A percentile compares a stretch with the other conserved stretches of the same genome.
Evolutionary conservation across 2,888 invertebrate genomes (phyloP).

Genomic region (Nowickia ferox): DNA sequence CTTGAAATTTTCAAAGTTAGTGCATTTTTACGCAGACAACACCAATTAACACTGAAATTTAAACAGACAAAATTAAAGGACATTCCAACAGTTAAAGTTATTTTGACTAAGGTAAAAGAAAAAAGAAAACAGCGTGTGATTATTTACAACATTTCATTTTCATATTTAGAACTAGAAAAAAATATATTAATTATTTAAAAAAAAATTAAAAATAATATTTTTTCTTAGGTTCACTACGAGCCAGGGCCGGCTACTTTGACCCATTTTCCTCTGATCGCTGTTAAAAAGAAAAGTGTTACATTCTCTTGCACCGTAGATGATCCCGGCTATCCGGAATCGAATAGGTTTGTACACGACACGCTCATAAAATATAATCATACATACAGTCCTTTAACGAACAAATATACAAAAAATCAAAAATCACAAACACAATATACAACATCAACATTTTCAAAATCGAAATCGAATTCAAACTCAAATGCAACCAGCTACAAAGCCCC

Average conservation of each 20-base stretch:
- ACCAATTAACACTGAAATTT: too few species aligned
- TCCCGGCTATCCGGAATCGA: constrained; percentile 89
- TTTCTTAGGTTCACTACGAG: constrained; percentile 85
- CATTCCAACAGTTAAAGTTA: too few species aligned
- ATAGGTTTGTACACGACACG: constrained; percentile 80
- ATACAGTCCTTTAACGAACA: constrained; percentile 54
- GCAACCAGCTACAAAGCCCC: constrained; percentile 49
- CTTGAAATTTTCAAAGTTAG: too few species aligned
- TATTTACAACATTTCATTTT: too few species aligned
- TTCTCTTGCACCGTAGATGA: constrained; percentile 93
- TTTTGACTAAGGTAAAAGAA: too few species aligned
- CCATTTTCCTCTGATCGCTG: constrained; percentile 89
- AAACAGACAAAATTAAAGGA: too few species aligned
- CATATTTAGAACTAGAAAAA: too few species aligned
- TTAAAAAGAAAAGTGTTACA: constrained; percentile 92
- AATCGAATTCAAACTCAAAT: background rate
- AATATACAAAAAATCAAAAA: constrained; percentile 67
- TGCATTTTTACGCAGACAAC: too few species aligned
- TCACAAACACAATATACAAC: constrained; percentile 61
- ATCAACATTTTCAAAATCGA: constrained; percentile 50
- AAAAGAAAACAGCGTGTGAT: too few species aligned
- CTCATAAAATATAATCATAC: constrained; percentile 16
- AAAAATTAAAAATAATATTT: background rate
- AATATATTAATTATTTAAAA: too few species aligned
- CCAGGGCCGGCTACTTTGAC: constrained; percentile 92